These are phyloP conservation scores for Crocuta crocuta DNA, from an alignment of 2,113 vertebrate species.

Conservation along the genomic window DNA sequence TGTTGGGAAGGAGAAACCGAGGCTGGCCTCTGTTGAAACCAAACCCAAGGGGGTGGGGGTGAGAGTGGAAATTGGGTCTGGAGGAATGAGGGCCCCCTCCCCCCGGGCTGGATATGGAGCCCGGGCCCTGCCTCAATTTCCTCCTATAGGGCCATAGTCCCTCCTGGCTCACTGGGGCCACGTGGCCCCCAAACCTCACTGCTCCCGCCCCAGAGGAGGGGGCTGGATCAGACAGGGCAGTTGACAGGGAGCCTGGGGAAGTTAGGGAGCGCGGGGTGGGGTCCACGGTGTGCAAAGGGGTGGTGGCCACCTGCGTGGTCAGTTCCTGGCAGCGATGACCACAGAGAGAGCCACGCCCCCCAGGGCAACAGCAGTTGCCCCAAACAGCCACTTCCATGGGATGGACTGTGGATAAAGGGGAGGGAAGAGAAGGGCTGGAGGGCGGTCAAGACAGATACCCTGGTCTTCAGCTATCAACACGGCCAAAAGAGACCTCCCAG, in stretches of 20 bases:
- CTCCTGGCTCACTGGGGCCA: slow-evolving; percentile 14
- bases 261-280: slow-evolving; percentile 29
- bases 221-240: slow-evolving; percentile 3
- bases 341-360: slow-evolving; percentile 97
- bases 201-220: slow-evolving; percentile 26
- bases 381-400: slow-evolving; percentile 98
- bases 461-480: not conserved
- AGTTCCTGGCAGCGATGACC: slow-evolving; percentile 97
- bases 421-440: not conserved
- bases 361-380: slow-evolving; percentile 95
- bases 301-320: slow-evolving; percentile 60
- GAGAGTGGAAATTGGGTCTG: not conserved
- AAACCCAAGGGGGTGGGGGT: not conserved
- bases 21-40: not conserved
- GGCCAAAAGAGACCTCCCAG: not conserved
- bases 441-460: not conserved
- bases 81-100: slow-evolving; percentile 39
- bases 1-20: slow-evolving; percentile 17
- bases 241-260: slow-evolving; percentile 38
- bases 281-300: slow-evolving; percentile 24
- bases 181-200: not conserved
- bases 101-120: slow-evolving; percentile 10
- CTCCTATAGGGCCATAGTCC: slow-evolving; percentile 21
- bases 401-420: slow-evolving; percentile 81
- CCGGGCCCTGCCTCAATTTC: not conserved